Evolutionary conservation across 1,140 invertebrate genomes (phyloP).

Genomic region (Tetramorium simillimum): DNA sequence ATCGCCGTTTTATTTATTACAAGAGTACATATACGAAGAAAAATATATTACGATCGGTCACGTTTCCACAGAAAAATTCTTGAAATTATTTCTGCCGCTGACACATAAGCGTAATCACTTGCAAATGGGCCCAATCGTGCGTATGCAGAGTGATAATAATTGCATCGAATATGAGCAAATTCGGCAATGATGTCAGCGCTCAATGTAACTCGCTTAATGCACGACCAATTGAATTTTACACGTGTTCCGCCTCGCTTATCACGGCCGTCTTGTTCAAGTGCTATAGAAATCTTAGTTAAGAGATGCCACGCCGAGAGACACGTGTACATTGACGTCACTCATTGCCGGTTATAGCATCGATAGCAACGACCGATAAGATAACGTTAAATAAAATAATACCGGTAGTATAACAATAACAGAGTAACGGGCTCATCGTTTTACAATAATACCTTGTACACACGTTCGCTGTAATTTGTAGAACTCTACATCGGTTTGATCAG

Average conservation of each 20-base stretch:
- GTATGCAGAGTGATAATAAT: constrained; percentile 48
- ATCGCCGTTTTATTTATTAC: neutral
- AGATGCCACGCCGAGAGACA: neutral
- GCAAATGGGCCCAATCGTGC: constrained; percentile 40
- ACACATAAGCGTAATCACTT: constrained; percentile 41
- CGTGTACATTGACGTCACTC: constrained; percentile 15
- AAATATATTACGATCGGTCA: neutral
- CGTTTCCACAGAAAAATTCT: neutral
- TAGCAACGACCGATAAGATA: constrained; percentile 40
- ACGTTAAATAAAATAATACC: constrained; percentile 29
- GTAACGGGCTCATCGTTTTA: neutral
- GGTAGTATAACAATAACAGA: neutral
- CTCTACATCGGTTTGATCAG: constrained; percentile 19
- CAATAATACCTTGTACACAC: neutral
- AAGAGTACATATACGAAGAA: neutral
- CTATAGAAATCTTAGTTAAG: constrained; percentile 52
- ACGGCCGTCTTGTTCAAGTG: constrained; percentile 21
- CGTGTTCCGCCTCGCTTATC: constrained; percentile 46
- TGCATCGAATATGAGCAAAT: constrained; percentile 36
- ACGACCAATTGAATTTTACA: constrained; percentile 72
- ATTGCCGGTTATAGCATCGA: neutral
- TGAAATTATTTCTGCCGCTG: neutral
- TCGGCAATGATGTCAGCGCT: constrained; percentile 71
- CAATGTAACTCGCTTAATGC: constrained; percentile 50
- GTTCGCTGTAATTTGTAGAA: neutral